A percentile compares a stretch with the other conserved stretches of the same genome.
Conservation (phyloP, 2,113 vertebrate genomes). For the Chlorodrepanis virens region DNA sequence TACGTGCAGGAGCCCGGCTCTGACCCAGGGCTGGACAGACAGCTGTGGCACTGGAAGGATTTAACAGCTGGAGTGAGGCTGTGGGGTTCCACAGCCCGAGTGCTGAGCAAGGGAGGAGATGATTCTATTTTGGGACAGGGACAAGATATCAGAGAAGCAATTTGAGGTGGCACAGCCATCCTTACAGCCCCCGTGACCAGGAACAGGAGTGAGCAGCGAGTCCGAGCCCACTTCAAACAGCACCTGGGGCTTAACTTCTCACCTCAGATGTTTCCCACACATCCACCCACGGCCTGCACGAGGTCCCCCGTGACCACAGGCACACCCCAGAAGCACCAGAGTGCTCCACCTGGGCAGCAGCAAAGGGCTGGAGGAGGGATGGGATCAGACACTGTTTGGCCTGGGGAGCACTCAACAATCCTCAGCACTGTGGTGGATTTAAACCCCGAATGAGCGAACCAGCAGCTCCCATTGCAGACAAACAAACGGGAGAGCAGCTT, state of each 20-base stretch:
- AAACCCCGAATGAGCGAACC: not conserved
- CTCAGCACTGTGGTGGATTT: not conserved
- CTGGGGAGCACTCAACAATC: not conserved
- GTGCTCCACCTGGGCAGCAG: not conserved
- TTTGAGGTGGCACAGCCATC: not conserved
- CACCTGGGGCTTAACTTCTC: not conserved
- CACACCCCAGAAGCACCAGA: not conserved
- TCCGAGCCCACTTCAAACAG: slow-evolving; percentile 6
- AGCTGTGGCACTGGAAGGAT: not conserved
- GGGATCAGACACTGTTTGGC: not conserved
- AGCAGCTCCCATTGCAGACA: not conserved
- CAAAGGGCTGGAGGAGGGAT: not conserved
- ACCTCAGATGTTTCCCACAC: not conserved
- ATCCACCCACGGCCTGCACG: not conserved
- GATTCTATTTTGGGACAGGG: not conserved
- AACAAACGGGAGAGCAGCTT: not conserved
- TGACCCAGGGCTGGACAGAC: not conserved
- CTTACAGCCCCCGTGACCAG: not conserved
- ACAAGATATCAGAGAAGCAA: not conserved
- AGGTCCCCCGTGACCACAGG: not conserved
- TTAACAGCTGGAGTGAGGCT: not conserved
- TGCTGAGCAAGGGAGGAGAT: not conserved
- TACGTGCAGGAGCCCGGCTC: not conserved
- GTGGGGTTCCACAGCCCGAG: accelerated
- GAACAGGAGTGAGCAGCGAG: not conserved